Evolutionary conservation across 2,113 vertebrate genomes (phyloP), one percentile per base, ranked within the genome.

Genomic region (Orientallactaga bullata): DNA sequence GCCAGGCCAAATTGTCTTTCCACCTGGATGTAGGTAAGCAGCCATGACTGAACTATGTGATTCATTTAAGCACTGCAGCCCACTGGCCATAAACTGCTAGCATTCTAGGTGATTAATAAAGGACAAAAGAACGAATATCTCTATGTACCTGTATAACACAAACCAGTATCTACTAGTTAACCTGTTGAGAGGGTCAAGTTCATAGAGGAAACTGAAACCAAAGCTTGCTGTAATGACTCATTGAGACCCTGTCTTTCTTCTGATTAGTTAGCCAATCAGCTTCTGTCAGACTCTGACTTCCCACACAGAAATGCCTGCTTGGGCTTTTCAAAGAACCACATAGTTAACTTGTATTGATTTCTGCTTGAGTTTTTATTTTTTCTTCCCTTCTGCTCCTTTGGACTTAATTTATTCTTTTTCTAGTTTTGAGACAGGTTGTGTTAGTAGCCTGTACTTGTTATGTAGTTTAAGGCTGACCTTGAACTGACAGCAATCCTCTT

Each of bases 61-160:
- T n/a, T 15, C 1, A 73, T 7, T 30, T 39, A 84, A 88, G 51
- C 84, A 72, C 4, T 94, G 61, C 37, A 58, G 61, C 55, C 11
- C 68, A 85, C 10, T 91, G 85, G 73, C 85, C n/a, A 82, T 26
- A 28, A 82, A 21, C 39, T 82, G 55, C 35, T 89, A 85, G n/a
- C 91, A 77, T 72, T 86, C 71, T 87, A 94, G 42, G 60, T 76
- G 37, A 89, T 35, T 17, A 63, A 76, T 35, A 51, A 71, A 89
- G 84, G 81, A 78, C 16, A 26, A 69, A 81, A 94, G 37, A 55
- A 11, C 60, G 28, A 39, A 5, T 72, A 30, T 72, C 65, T 90
- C n/a, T 66, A 20, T 87, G 87, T 35, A 37, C 21, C 32, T 37
- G 63, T 5, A 91, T 37, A 82, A 91, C 21, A 42, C 47, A n/a